Conservation (phyloP, 2,113 vertebrate genomes). For the Calidris pygmaea region DNA sequence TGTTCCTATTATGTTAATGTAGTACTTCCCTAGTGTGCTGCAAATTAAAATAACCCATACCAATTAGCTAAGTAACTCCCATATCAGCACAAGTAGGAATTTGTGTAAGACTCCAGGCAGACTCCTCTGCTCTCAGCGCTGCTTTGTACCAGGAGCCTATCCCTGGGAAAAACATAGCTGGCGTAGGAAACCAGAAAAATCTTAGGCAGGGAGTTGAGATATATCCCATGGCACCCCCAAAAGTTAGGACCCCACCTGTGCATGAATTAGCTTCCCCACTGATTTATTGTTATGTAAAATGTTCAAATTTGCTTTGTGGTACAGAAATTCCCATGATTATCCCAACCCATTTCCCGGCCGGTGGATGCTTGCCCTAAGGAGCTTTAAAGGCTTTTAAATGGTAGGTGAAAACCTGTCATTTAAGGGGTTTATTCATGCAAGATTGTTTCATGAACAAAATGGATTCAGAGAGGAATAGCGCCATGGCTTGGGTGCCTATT, state of each 20-base stretch:
- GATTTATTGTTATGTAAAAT: neutral
- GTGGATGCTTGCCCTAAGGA: neutral
- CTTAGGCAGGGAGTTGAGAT: neutral
- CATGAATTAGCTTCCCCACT: neutral
- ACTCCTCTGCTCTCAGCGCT: neutral
- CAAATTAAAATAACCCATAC: neutral
- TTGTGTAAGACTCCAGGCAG: neutral
- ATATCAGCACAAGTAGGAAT: neutral
- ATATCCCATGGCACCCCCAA: neutral
- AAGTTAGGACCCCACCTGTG: neutral
- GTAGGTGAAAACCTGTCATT: neutral
- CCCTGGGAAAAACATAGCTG: neutral
- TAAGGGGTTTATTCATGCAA: neutral
- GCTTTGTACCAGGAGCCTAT: neutral
- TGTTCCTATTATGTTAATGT: neutral
- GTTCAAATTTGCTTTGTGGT: neutral
- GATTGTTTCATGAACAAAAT: neutral
- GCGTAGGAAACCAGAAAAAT: neutral
- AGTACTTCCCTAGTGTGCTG: neutral
- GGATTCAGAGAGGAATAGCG: neutral
- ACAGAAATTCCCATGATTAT: neutral
- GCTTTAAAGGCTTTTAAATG: neutral
- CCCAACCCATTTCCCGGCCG: neutral
- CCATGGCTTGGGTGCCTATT: neutral
- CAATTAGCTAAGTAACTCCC: neutral